These are phyloP conservation scores for Phylloscopus trochilus DNA, from an alignment of 2,113 vertebrate species.

Conservation along the genomic window DNA sequence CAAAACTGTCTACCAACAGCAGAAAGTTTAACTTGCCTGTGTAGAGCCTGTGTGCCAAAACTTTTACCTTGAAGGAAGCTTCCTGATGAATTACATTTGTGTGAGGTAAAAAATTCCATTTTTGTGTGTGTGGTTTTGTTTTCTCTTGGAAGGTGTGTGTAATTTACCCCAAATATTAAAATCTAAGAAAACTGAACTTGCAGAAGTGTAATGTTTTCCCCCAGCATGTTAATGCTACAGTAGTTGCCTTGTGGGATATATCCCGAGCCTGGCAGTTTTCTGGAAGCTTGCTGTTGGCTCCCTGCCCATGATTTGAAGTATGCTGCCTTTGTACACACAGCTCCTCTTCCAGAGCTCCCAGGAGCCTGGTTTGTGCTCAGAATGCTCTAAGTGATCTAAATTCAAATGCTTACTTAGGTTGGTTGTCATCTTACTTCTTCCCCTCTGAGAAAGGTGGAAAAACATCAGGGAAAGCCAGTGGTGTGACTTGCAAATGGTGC, in stretches of 20 bases:
- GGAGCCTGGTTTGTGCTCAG: not conserved
- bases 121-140: not conserved
- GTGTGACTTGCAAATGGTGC: accelerated
- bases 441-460: not conserved
- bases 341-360: not conserved
- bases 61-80: not conserved
- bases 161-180: not conserved
- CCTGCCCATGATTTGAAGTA: not conserved
- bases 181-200: not conserved
- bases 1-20: not conserved
- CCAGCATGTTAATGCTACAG: not conserved
- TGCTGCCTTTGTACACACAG: accelerated
- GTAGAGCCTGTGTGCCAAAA: not conserved
- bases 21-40: not conserved
- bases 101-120: not conserved
- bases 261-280: not conserved
- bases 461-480: accelerated
- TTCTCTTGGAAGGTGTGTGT: not conserved
- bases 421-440: not conserved
- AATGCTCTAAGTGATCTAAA: not conserved
- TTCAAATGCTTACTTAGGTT: not conserved
- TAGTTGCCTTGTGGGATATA: not conserved
- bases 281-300: not conserved
- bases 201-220: not conserved
- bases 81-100: not conserved